Conservation (phyloP, 2,888 invertebrate species). For the Mesorhabditis belari region DNA sequence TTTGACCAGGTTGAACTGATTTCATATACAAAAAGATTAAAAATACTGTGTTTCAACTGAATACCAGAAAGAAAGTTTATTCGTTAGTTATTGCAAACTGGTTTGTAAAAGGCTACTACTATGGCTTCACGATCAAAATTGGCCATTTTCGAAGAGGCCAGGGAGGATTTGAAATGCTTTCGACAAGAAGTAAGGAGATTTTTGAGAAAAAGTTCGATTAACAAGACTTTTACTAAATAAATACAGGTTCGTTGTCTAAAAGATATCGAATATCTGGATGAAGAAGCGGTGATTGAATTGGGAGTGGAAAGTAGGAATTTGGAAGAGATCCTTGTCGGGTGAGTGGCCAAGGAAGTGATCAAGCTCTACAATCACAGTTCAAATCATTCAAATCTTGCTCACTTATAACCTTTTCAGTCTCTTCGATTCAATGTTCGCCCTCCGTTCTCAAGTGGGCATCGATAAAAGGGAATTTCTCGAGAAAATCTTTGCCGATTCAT, state of each 20-base stretch:
- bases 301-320: not conserved
- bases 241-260: not conserved
- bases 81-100: too few species aligned
- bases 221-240: not conserved
- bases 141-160: not conserved
- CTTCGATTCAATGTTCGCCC: not conserved
- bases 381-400: too few species aligned
- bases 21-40: too few species aligned
- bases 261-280: not conserved
- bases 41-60: too few species aligned
- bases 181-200: not conserved
- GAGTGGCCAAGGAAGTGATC: not conserved
- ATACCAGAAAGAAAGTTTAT: too few species aligned
- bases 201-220: too few species aligned
- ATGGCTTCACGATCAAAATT: too few species aligned
- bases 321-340: not conserved
- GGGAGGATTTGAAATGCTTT: not conserved
- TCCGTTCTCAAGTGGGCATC: not conserved
- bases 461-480: not conserved
- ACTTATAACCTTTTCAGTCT: too few species aligned
- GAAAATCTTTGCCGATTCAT: not conserved
- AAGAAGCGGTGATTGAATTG: not conserved
- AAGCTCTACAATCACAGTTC: not conserved
- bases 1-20: too few species aligned
- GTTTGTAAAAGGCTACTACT: too few species aligned